Evolutionary conservation across 2,888 invertebrate species (phyloP), one percentile per base, ranked within the genome.

Genomic region (Subacronicta megacephala): DNA sequence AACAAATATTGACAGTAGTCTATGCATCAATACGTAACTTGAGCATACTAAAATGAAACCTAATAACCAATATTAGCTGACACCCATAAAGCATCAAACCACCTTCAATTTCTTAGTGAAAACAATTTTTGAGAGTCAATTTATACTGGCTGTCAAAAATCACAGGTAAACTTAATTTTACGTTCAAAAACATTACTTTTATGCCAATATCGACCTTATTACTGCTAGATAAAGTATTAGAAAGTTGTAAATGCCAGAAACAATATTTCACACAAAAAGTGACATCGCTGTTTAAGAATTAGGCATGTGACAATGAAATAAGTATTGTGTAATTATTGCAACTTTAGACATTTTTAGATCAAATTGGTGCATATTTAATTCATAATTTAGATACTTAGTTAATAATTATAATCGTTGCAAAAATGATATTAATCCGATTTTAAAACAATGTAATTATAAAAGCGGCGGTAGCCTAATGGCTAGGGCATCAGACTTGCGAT

Each of bases 281-380:
- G 50, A 53, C 66, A 66, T 53, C 18, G 45, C 36, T 56, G 26
- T 1, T 26, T 1, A 7, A 44, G 26, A 49, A 10, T 37, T 10
- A n/a, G n/a, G n/a, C n/a, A n/a, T n/a, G 13, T 23, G 52, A 62
- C 57, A 67, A 50, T 66, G 62, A 43, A 65, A 38, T 44, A 35
- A 36, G 35, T 9, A 12, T 50, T 53, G 16, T 20, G 45, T 36
- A 26, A 53, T 53, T 0, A 1, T 38, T 36, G 7, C 41, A n/a
- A 5, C 13, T 20, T 7, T 13, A 1, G 64, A 60, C 60, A 40
- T 13, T 43, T 43, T 18, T 60, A 16, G 66, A 12, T 0, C 54
- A 40, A 1, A 36, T 58, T 52, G 38, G 7, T 29, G n/a, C 1
- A 5, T n/a, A 31, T 31, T 31, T 31, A 31, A n/a, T 6, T n/a